Evolutionary conservation across 2,888 invertebrate genomes (phyloP), one percentile per base, ranked within the genome.

Genomic region (Troides oblongomaculatus): DNA sequence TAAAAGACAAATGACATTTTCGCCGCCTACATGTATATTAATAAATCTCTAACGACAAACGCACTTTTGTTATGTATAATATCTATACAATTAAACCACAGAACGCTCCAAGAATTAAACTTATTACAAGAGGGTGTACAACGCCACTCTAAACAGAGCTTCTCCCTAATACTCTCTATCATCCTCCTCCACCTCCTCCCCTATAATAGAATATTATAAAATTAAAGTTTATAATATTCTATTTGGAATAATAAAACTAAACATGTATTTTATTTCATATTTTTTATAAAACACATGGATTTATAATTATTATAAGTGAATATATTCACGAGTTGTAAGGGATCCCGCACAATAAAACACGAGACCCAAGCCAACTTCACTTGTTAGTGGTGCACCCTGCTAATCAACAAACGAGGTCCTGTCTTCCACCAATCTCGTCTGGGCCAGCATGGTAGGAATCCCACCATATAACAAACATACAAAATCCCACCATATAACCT

Each of bases 81-180:
- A n/a, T 53, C 14, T 18, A 53, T n/a, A 7, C 1, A n/a, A 53
- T n/a, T n/a, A 53, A 53, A 53, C n/a, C n/a, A 53, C 53, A 7
- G n/a, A 53, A 53, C 53, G 53, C 53, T 53, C n/a, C 53, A 53
- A 53, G 53, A 53, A 53, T 53, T n/a, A n/a, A 53, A 53, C n/a
- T n/a, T n/a, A 53, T 53, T 53, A 53, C 53, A n/a, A 7, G 53
- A n/a, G n/a, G 5, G 18, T 53, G 53, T 53, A n/a, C n/a, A n/a
- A 12, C n/a, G 14, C 5, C 50, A 17, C 5, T 2, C 8, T 4
- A n/a, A 18, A 6, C 1, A 6, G 53, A 53, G 7, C 6, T 18
- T n/a, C 12, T 53, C 4, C n/a, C 30, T 30, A 53, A 4, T 18
- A 53, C 18, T 53, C 18, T 53, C 5, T 50, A 53, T n/a, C 18